These are phyloP conservation scores for Sisyra terminalis DNA, from an alignment of 2,888 invertebrate genomes.

Conservation along the genomic window DNA sequence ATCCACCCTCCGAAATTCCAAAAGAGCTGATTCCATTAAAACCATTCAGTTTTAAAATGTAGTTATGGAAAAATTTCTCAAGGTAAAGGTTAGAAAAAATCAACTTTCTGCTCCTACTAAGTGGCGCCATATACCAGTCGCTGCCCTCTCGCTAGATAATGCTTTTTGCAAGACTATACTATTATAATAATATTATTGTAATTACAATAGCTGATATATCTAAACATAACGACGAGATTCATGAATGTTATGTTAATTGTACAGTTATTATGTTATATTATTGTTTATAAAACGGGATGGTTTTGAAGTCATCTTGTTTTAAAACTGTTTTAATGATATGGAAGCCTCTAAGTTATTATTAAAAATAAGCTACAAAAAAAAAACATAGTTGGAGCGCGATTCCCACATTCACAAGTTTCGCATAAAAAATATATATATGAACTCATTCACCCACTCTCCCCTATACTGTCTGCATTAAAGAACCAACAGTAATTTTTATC, in stretches of 20 bases:
- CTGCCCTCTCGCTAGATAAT: constrained; percentile 1
- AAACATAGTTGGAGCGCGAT: too few species aligned
- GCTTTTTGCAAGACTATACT: constrained; percentile 5
- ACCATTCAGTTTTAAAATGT: too few species aligned
- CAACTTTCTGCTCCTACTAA: too few species aligned
- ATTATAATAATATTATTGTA: constrained; percentile 2
- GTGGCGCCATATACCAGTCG: too few species aligned
- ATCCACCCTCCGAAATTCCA: too few species aligned
- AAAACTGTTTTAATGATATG: constrained; percentile 4
- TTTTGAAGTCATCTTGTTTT: constrained; percentile 2
- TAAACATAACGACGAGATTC: constrained; percentile 2
- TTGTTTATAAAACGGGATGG: constrained; percentile 2
- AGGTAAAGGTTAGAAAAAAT: too few species aligned
- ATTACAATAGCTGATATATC: constrained; percentile 6
- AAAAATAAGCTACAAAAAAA: neutral
- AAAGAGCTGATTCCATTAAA: too few species aligned
- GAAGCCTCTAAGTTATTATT: constrained; percentile 4
- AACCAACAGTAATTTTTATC: neutral
- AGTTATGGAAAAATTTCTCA: too few species aligned
- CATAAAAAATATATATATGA: too few species aligned
- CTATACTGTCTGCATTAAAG: too few species aligned
- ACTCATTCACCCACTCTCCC: too few species aligned
- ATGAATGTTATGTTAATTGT: constrained; percentile 3
- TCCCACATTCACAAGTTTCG: too few species aligned
- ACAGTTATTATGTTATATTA: constrained; percentile 5